Percentiles rank a stretch among this genome's conserved stretches.
Evolutionary conservation across 2,888 invertebrate genomes (phyloP).

Genomic region (Sarcophaga carnaria): DNA sequence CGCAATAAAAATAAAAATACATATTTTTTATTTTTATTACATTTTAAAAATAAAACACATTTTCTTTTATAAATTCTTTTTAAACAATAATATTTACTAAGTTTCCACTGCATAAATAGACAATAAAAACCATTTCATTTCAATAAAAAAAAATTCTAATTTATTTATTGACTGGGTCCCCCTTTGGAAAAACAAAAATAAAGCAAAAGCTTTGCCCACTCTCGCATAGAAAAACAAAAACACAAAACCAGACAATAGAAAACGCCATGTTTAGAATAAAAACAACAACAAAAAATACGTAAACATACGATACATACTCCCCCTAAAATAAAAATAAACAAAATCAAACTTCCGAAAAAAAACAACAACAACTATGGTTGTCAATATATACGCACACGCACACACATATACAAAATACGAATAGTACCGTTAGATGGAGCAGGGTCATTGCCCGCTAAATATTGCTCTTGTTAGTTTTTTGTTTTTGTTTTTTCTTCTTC

Average conservation of each 20-base stretch:
- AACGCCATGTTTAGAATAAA: background rate
- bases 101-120: too few species aligned
- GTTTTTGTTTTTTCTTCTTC: slow-evolving; percentile 7
- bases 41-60: too few species aligned
- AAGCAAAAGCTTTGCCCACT: too few species aligned
- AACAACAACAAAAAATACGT: background rate
- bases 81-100: too few species aligned
- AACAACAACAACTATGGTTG: background rate
- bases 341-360: background rate
- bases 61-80: too few species aligned
- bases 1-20: too few species aligned
- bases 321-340: background rate
- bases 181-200: too few species aligned
- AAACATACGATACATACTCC: background rate
- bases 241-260: background rate
- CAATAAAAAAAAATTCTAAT: too few species aligned
- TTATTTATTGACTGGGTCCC: too few species aligned
- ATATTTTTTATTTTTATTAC: too few species aligned
- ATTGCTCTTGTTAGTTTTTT: slow-evolving; percentile 13
- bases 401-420: background rate
- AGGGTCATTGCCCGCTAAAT: slow-evolving; percentile 50
- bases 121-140: too few species aligned
- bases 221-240: too few species aligned
- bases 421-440: slow-evolving; percentile 32
- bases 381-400: background rate